A percentile compares a stretch with the other conserved stretches of the same genome.
Evolutionary conservation across 2,888 invertebrate genomes (phyloP).

Genomic region (Bruchidius siliquastri): DNA sequence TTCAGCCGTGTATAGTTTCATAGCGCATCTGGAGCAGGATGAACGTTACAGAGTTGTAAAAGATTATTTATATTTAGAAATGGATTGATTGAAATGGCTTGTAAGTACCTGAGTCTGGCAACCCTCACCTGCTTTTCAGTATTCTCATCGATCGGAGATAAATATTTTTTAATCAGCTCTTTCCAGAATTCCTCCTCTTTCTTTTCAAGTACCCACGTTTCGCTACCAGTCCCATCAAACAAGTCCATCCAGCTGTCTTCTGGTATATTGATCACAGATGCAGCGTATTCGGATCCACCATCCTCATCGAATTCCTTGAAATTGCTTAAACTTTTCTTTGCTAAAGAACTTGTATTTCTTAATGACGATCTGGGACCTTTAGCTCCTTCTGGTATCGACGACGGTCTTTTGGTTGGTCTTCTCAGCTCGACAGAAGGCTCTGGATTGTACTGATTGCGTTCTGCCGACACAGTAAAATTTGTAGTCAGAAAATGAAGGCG

Average conservation of each 20-base stretch:
- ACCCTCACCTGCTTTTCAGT: background rate
- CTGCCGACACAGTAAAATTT: background rate
- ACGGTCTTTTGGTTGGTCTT: conserved; percentile 13
- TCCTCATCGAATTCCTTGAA: conserved; percentile 12
- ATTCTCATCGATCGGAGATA: conserved; percentile 63
- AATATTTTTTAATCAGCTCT: conserved; percentile 68
- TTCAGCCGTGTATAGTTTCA: too few relatives aligned
- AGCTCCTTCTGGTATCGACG: conserved; percentile 20
- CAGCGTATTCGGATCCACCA: conserved; percentile 43
- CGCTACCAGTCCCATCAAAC: conserved; percentile 57
- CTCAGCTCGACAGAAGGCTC: conserved; percentile 14
- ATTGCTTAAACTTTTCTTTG: conserved; percentile 1
- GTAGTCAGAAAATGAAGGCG: too few relatives aligned
- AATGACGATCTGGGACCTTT: conserved; percentile 21
- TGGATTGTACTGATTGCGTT: conserved; percentile 30
- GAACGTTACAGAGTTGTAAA: too few relatives aligned
- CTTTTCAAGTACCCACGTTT: conserved; percentile 59
- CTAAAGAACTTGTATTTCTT: background rate
- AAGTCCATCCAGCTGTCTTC: conserved; percentile 64
- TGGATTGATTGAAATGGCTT: too few relatives aligned
- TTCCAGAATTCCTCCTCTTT: conserved; percentile 74
- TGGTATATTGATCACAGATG: conserved; percentile 41
- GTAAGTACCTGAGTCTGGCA: too few relatives aligned
- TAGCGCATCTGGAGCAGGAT: too few relatives aligned
- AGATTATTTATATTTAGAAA: too few relatives aligned